These are phyloP conservation scores for Oligia strigilis DNA, from an alignment of 2,888 invertebrate species.

Conservation along the genomic window DNA sequence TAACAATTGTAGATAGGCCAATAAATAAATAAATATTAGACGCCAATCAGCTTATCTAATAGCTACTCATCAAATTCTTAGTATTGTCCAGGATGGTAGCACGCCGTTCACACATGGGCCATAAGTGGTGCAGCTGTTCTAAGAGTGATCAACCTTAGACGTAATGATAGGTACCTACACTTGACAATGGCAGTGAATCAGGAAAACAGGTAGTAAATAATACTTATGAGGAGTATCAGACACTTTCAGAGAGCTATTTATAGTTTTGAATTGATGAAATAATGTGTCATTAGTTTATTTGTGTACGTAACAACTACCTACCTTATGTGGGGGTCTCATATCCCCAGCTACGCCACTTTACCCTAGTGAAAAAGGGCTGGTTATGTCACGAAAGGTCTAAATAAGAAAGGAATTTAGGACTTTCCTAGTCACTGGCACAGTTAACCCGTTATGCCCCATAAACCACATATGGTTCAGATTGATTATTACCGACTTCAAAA, in stretches of 20 bases:
- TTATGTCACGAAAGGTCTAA: neutral
- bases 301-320: too few species aligned
- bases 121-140: neutral
- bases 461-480: too few species aligned
- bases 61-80: neutral
- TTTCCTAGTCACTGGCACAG: neutral
- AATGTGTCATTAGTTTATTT: constrained; percentile 3
- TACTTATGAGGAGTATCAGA: neutral
- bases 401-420: neutral
- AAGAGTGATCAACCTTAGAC: neutral
- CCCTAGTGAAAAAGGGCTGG: neutral
- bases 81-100: neutral
- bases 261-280: constrained; percentile 6
- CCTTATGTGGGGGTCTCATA: neutral
- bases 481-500: too few species aligned
- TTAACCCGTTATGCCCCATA: too few species aligned
- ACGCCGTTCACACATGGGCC: neutral
- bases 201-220: neutral
- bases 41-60: too few species aligned
- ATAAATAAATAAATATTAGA: too few species aligned
- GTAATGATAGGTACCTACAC: neutral
- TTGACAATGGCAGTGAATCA: neutral
- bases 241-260: constrained; percentile 9
- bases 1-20: too few species aligned
- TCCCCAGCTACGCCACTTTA: neutral